Evolutionary conservation across 2,113 vertebrate species (phyloP), one percentile per base, ranked within the genome.

Genomic region (Myodes glareolus): DNA sequence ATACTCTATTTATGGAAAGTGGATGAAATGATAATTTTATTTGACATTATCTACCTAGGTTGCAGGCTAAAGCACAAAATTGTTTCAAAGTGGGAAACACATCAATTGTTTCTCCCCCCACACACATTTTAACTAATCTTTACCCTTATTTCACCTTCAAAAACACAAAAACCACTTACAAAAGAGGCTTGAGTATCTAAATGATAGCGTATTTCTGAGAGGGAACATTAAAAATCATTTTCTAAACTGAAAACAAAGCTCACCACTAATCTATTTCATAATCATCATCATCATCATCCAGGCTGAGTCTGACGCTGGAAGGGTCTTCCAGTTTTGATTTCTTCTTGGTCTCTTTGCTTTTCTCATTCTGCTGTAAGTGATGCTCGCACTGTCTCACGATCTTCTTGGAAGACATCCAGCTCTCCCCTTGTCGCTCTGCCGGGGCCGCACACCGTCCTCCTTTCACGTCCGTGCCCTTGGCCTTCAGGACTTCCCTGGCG

Each of bases 221-320:
- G 0, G 85, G n/a, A 80, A 50, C 7, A 29, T 50, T 84, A 90
- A 75, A 87, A 95, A 68, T 1, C 39, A n/a, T 65, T 91, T 61
- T 92, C 67, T 94, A 92, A 94, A 36, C 82, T 55, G 10, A 52
- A 70, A 78, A 33, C n/a, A 72, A 76, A 94, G 42, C 3, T 5
- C 17, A 68, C 73, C 29, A 12, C 98, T 98, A 99, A 97, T 99
- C 98, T 88, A 98, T 92, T 96, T 99, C 99, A 94, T 99, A 99
- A 96, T 99, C 99, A 1, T 99, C 98, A 92, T 99, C 98, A 39
- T 99, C 98, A 82, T 99, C 99, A 75, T 98, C 98, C 55, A 93
- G 70, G 55, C 92, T 98, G 95, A 95, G 52, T 97, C 77, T 98
- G 89, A 27, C 0, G 1, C 87, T 98, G 90, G 96, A 82, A 9